These are phyloP conservation scores for Athene cunicularia DNA, from an alignment of 2,113 vertebrate genomes.

Conservation along the genomic window DNA sequence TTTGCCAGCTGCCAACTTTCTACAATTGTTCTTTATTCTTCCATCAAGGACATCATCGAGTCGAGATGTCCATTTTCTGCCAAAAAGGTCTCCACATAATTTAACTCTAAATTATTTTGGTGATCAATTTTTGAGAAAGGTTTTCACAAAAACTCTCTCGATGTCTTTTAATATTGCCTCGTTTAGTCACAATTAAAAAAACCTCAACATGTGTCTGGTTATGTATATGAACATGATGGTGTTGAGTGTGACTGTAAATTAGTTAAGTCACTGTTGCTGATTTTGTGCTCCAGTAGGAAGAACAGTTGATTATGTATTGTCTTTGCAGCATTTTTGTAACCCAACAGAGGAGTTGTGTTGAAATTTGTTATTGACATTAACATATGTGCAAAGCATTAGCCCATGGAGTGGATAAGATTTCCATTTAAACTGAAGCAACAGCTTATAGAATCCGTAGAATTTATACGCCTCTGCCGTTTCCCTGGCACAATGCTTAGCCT, in stretches of 20 bases:
- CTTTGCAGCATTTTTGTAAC: not conserved
- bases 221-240: not conserved
- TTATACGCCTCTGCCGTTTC: not conserved
- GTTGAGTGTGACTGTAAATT: not conserved
- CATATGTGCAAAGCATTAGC: not conserved
- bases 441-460: not conserved
- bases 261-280: not conserved
- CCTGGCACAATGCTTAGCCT: not conserved
- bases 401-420: not conserved
- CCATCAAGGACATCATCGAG: too few species aligned
- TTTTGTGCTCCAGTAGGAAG: not conserved
- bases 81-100: not conserved
- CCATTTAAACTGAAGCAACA: not conserved
- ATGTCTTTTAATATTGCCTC: not conserved
- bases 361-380: not conserved
- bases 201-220: not conserved
- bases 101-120: not conserved
- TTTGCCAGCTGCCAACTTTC: too few species aligned
- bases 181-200: not conserved
- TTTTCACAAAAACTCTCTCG: not conserved
- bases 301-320: not conserved
- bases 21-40: too few species aligned
- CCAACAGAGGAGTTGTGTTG: not conserved
- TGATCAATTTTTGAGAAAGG: not conserved
- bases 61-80: too few species aligned